These are phyloP conservation scores for Brachionus plicatilis DNA, from an alignment of 1,140 invertebrate species.

Conservation along the genomic window DNA sequence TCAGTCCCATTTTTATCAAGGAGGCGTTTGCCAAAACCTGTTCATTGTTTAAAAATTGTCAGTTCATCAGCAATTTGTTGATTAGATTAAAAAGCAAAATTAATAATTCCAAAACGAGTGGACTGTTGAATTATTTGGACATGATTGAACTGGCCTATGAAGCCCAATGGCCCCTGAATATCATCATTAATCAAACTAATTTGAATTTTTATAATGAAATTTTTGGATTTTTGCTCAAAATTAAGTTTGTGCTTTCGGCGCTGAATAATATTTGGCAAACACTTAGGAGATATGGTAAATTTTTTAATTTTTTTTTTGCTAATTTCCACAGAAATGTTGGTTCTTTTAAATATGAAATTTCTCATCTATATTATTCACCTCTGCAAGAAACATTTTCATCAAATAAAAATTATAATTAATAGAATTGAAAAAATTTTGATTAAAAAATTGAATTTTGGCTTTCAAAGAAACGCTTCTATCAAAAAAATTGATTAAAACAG, in stretches of 20 bases:
- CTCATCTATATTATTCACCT: too few relatives aligned
- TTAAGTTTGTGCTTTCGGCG: constrained; percentile 9
- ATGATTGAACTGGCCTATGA: constrained; percentile 24
- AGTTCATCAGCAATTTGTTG: neutral
- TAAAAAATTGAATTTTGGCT: too few relatives aligned
- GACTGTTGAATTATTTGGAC: neutral
- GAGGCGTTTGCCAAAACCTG: constrained; percentile 12
- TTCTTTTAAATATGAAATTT: too few relatives aligned
- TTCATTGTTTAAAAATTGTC: neutral
- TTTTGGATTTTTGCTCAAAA: constrained; percentile 28
- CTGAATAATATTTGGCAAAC: constrained; percentile 31
- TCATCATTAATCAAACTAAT: neutral
- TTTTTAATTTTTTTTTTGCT: too few relatives aligned
- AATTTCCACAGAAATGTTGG: too few relatives aligned
- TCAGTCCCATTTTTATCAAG: constrained; percentile 25
- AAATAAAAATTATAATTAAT: too few relatives aligned
- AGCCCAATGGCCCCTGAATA: constrained; percentile 20
- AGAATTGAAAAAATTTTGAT: too few relatives aligned
- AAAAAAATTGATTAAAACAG: too few relatives aligned
- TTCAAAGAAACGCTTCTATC: too few relatives aligned
- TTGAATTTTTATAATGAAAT: constrained; percentile 17
- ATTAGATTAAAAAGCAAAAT: neutral
- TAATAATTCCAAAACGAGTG: neutral
- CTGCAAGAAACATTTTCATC: too few relatives aligned
- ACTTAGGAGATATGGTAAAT: constrained; percentile 16